Percentiles rank a stretch among this genome's conserved stretches.
phyloP scores from a whole-genome alignment of 1,140 invertebrate genomes.

The Metopolophium dirhodum region DNA sequence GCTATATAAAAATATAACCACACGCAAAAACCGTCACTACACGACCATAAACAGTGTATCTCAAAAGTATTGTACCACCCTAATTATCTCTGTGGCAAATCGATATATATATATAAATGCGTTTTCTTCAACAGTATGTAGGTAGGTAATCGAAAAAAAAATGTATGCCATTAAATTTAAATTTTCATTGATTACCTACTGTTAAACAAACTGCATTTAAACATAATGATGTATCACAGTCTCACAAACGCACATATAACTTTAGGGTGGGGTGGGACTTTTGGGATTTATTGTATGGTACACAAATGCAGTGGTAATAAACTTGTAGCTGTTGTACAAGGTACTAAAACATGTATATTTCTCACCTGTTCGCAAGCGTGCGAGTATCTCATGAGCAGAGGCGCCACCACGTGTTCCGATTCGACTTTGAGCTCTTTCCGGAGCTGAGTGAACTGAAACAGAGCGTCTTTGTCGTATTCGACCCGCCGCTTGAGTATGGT shows the following conservation, averaged over 20 bases:
- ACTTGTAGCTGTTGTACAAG: no score
- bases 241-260: no score
- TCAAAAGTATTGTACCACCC: no score
- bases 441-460: slow-evolving; percentile 75
- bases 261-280: background rate
- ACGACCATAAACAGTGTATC: background rate
- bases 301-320: background rate
- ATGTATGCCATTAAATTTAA: no score
- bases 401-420: slow-evolving; percentile 71
- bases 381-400: slow-evolving; percentile 82
- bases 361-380: slow-evolving; percentile 76
- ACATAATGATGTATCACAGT: no score
- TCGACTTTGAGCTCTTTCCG: slow-evolving; percentile 70
- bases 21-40: background rate
- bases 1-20: background rate
- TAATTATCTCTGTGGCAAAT: no score
- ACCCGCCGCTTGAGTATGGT: slow-evolving; percentile 71
- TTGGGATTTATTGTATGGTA: background rate
- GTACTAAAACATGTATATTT: background rate
- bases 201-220: no score
- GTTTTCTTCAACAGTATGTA: no score
- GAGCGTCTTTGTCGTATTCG: slow-evolving; percentile 74
- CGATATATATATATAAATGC: no score
- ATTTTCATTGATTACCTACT: no score
- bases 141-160: no score